Conservation (phyloP, 1,140 invertebrate genomes). For the Drosophila willistoni region DNA sequence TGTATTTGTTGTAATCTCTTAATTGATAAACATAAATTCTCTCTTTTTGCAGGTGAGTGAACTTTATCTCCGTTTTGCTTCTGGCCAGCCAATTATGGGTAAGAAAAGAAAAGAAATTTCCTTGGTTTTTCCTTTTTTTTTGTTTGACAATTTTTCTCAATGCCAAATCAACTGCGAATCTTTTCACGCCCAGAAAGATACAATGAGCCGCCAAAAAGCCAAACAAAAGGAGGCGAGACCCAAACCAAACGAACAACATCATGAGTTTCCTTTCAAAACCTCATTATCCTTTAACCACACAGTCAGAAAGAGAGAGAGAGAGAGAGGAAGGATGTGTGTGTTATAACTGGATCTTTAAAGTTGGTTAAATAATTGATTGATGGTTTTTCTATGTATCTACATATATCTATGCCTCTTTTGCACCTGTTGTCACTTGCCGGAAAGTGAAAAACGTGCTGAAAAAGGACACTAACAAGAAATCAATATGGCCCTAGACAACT, state of each 20-base stretch:
- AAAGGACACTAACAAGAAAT: conserved; percentile 28
- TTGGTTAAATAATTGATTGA: conserved; percentile 55
- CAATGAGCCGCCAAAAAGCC: conserved; percentile 20
- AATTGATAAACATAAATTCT: conserved; percentile 71
- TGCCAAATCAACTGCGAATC: conserved; percentile 54
- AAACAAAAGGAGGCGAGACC: conserved; percentile 40
- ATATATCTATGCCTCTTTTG: conserved; percentile 14
- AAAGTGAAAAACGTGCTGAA: conserved; percentile 31
- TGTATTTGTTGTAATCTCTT: conserved; percentile 60
- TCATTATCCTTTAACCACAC: conserved; percentile 56
- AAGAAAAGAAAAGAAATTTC: not conserved
- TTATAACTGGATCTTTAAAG: conserved; percentile 37
- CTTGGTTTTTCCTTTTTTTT: too few relatives aligned
- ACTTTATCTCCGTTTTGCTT: conserved; percentile 4
- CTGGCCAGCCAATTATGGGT: conserved; percentile 7
- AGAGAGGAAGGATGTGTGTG: conserved; percentile 30
- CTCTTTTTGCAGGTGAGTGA: conserved; percentile 65
- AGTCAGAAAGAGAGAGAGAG: not conserved
- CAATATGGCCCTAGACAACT: conserved; percentile 12
- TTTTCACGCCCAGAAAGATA: conserved; percentile 55
- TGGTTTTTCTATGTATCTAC: conserved; percentile 41
- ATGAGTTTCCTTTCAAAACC: conserved; percentile 46
- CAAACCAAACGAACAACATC: conserved; percentile 55
- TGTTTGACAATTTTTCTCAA: conserved; percentile 10
- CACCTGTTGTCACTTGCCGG: conserved; percentile 62